phyloP scores from a whole-genome alignment of 2,113 vertebrate genomes.

The Furnarius figulus region DNA sequence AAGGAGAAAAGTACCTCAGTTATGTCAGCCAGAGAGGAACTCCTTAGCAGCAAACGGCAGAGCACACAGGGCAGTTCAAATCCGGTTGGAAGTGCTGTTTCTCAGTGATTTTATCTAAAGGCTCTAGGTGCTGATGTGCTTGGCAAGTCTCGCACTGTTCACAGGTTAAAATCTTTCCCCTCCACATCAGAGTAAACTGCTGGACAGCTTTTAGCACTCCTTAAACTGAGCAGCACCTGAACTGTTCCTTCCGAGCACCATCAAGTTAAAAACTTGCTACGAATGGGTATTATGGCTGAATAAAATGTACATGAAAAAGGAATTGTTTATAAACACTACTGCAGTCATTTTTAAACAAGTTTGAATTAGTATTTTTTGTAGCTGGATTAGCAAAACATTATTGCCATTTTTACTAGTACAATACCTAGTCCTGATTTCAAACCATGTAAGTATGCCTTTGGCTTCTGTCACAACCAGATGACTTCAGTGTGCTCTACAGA shows the following conservation, averaged over 20 bases:
- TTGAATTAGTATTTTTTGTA: background rate
- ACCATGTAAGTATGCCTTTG: background rate
- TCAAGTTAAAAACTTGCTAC: background rate
- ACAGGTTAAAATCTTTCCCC: background rate
- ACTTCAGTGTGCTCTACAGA: background rate
- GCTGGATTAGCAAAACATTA: background rate
- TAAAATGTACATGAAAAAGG: background rate
- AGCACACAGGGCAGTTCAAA: background rate
- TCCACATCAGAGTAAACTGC: background rate
- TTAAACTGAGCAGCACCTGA: background rate
- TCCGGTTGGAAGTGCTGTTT: background rate
- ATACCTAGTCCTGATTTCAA: background rate
- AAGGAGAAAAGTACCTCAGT: background rate
- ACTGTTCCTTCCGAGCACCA: background rate
- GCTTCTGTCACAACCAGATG: background rate
- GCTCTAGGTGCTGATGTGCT: background rate
- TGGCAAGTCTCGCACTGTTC: rapidly evolving
- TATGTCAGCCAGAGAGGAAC: background rate
- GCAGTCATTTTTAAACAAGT: background rate
- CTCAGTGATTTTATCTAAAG: background rate
- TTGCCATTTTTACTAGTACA: background rate
- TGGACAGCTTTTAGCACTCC: background rate
- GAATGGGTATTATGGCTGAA: background rate
- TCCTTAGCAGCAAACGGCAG: background rate
- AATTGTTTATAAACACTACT: background rate